phyloP scores from a whole-genome alignment of 2,888 invertebrate genomes.

The Perizoma flavofasciatum region DNA sequence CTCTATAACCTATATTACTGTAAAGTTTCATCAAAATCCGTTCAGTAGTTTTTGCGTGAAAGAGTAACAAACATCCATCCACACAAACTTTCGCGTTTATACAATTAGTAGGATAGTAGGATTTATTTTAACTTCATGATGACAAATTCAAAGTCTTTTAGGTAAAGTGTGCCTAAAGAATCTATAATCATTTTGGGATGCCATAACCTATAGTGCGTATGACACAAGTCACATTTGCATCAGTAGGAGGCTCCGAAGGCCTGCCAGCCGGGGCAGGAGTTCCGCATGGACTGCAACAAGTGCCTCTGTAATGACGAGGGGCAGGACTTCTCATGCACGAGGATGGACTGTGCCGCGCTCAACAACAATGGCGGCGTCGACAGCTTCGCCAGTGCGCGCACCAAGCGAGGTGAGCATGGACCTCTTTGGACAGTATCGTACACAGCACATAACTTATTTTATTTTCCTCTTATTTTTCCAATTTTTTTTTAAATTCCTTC shows the following conservation, averaged over 20 bases:
- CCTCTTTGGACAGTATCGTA: too few relatives aligned
- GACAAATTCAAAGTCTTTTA: too few relatives aligned
- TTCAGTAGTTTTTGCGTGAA: too few relatives aligned
- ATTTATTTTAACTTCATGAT: too few relatives aligned
- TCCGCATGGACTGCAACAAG: slow-evolving; percentile 78
- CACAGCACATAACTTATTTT: not conserved
- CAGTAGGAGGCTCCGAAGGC: slow-evolving; percentile 64
- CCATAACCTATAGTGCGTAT: not conserved
- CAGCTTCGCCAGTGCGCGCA: slow-evolving; percentile 31
- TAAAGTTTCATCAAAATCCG: too few relatives aligned
- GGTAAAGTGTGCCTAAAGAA: too few relatives aligned
- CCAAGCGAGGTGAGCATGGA: slow-evolving; percentile 64
- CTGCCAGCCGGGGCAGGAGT: slow-evolving; percentile 73
- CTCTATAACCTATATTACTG: too few relatives aligned
- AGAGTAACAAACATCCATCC: too few relatives aligned
- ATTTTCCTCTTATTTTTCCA: too few relatives aligned
- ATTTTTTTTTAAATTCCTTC: not conserved
- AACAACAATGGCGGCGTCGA: slow-evolving; percentile 55
- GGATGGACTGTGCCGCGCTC: slow-evolving; percentile 68
- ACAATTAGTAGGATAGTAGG: too few relatives aligned
- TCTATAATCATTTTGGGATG: too few relatives aligned
- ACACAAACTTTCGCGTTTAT: too few relatives aligned
- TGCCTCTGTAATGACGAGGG: slow-evolving; percentile 77
- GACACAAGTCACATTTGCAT: slow-evolving; percentile 38
- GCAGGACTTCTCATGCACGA: slow-evolving; percentile 72